These are phyloP conservation scores for Drosophila gunungcola DNA, from an alignment of 1,140 invertebrate genomes.

Conservation along the genomic window DNA sequence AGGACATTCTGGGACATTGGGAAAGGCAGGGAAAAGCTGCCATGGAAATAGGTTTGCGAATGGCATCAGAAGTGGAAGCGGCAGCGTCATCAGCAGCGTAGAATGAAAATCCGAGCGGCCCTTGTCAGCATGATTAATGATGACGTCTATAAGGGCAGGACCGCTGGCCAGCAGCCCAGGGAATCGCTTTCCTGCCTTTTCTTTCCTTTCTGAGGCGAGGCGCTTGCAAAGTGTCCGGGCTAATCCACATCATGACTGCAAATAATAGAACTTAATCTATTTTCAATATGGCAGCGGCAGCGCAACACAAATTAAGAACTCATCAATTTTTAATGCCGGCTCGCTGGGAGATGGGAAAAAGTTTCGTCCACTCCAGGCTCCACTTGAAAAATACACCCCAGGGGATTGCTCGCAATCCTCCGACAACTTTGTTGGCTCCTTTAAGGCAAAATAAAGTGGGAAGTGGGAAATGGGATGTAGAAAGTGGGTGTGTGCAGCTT, in stretches of 20 bases:
- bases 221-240: slow-evolving; percentile 66
- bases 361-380: slow-evolving; percentile 38
- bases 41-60: slow-evolving; percentile 39
- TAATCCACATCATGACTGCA: slow-evolving; percentile 83
- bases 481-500: slow-evolving; percentile 18
- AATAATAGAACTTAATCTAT: slow-evolving; percentile 84
- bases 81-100: slow-evolving; percentile 44
- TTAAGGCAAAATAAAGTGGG: too few species aligned
- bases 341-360: slow-evolving; percentile 50
- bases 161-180: slow-evolving; percentile 18
- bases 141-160: slow-evolving; percentile 77
- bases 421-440: slow-evolving; percentile 29
- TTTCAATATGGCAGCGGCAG: slow-evolving; percentile 79
- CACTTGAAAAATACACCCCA: slow-evolving; percentile 78
- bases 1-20: slow-evolving; percentile 33
- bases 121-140: slow-evolving; percentile 83
- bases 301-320: slow-evolving; percentile 82
- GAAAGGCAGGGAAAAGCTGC: slow-evolving; percentile 23
- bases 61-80: slow-evolving; percentile 13
- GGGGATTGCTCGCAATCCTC: slow-evolving; percentile 58
- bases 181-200: slow-evolving; percentile 41
- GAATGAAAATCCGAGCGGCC: slow-evolving; percentile 76
- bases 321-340: slow-evolving; percentile 82
- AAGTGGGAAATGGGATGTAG: neutral
- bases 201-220: slow-evolving; percentile 15